phyloP scores from a whole-genome alignment of 1,140 invertebrate genomes.

The Heliothis virescens region DNA sequence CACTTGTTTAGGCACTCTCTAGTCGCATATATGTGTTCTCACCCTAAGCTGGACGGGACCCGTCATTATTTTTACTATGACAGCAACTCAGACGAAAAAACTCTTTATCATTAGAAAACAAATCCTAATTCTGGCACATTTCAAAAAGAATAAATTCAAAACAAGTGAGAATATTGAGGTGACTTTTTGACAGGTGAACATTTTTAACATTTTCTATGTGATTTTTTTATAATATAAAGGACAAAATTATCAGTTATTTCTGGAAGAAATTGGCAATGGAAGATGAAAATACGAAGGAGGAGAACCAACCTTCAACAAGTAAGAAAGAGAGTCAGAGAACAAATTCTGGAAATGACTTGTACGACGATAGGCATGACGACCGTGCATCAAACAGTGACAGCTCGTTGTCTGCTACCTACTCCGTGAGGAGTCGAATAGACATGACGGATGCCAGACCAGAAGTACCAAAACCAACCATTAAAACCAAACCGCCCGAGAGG shows the following conservation, averaged over 20 bases:
- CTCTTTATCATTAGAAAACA: not conserved
- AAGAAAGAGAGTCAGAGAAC: constrained; percentile 62
- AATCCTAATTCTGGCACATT: not conserved
- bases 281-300: constrained; percentile 58
- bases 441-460: constrained; percentile 45
- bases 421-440: constrained; percentile 54
- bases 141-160: constrained; percentile 47
- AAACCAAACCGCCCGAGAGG: constrained; percentile 42
- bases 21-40: not conserved
- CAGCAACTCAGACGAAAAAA: not conserved
- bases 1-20: no score
- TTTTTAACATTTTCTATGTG: constrained; percentile 45
- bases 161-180: constrained; percentile 25
- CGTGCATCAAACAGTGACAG: constrained; percentile 57
- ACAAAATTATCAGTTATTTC: constrained; percentile 72
- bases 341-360: constrained; percentile 49
- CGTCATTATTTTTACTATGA: no score
- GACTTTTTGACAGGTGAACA: constrained; percentile 22
- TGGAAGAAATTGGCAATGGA: constrained; percentile 67
- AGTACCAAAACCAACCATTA: constrained; percentile 37
- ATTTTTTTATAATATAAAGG: constrained; percentile 48
- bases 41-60: not conserved
- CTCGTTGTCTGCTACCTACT: constrained; percentile 56
- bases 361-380: constrained; percentile 54
- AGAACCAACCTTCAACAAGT: constrained; percentile 63